Percentiles rank a stretch among this genome's conserved stretches.
Conservation (phyloP, 1,140 invertebrate genomes). For the Holotrichia oblita region DNA sequence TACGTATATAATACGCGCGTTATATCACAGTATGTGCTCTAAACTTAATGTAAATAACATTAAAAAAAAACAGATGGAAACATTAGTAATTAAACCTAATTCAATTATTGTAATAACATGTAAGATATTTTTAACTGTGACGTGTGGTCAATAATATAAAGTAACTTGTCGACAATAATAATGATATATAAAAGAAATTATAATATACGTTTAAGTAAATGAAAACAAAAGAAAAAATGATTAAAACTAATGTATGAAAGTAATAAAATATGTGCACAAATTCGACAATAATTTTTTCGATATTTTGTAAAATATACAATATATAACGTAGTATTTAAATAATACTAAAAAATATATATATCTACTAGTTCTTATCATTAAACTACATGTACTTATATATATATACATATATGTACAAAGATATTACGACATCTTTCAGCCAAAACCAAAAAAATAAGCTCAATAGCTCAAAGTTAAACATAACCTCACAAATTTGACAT, state of each 20-base stretch:
- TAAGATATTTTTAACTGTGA: conserved; percentile 13
- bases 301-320: neutral
- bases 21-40: too few relatives aligned
- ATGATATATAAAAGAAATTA: too few relatives aligned
- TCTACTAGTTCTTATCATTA: neutral
- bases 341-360: neutral
- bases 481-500: too few relatives aligned
- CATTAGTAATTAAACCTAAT: too few relatives aligned
- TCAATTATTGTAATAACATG: conserved; percentile 7
- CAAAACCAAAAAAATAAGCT: too few relatives aligned
- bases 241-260: neutral
- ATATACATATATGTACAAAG: too few relatives aligned
- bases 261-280: conserved; percentile 17
- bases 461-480: too few relatives aligned
- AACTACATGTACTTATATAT: neutral
- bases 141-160: conserved; percentile 3
- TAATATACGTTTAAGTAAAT: neutral
- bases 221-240: neutral
- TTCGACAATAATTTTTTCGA: conserved; percentile 30
- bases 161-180: conserved; percentile 13
- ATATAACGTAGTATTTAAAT: too few relatives aligned
- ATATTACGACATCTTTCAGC: too few relatives aligned
- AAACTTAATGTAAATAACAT: too few relatives aligned
- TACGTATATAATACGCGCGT: too few relatives aligned
- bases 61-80: too few relatives aligned